These are phyloP conservation scores for Catocala fraxini DNA, from an alignment of 2,888 invertebrate species.

Conservation along the genomic window DNA sequence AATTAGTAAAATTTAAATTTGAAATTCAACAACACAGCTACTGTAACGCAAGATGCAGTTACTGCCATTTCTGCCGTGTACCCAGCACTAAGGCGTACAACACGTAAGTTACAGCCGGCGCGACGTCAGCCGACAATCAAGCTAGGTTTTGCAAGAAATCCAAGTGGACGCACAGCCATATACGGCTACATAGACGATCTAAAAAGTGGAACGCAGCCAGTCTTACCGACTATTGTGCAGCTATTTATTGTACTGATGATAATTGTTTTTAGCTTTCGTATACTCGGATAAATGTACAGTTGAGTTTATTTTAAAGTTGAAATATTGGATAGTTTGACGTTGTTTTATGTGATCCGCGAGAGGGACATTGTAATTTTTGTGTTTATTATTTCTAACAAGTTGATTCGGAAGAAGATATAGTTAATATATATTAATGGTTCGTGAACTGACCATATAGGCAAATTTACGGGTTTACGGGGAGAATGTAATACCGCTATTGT, in stretches of 20 bases:
- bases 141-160: slow-evolving; percentile 65
- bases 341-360: too few relatives aligned
- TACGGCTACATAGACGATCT: slow-evolving; percentile 59
- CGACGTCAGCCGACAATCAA: slow-evolving; percentile 59
- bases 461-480: too few relatives aligned
- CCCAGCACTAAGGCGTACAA: slow-evolving; percentile 31
- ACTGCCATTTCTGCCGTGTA: slow-evolving; percentile 11
- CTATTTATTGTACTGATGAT: slow-evolving; percentile 51
- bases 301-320: background rate
- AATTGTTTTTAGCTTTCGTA: slow-evolving; percentile 46
- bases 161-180: slow-evolving; percentile 60
- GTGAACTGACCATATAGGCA: too few relatives aligned
- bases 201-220: slow-evolving; percentile 64
- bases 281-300: slow-evolving; percentile 29
- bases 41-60: background rate
- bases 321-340: background rate
- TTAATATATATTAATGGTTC: too few relatives aligned
- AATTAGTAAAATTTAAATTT: too few relatives aligned
- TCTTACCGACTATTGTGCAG: slow-evolving; percentile 45
- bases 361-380: too few relatives aligned
- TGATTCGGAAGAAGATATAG: too few relatives aligned
- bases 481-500: too few relatives aligned
- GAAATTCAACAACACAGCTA: too few relatives aligned
- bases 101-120: slow-evolving; percentile 37
- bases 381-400: too few relatives aligned